These are phyloP conservation scores for Camponotus pennsylvanicus DNA, from an alignment of 1,140 invertebrate species.

Conservation along the genomic window DNA sequence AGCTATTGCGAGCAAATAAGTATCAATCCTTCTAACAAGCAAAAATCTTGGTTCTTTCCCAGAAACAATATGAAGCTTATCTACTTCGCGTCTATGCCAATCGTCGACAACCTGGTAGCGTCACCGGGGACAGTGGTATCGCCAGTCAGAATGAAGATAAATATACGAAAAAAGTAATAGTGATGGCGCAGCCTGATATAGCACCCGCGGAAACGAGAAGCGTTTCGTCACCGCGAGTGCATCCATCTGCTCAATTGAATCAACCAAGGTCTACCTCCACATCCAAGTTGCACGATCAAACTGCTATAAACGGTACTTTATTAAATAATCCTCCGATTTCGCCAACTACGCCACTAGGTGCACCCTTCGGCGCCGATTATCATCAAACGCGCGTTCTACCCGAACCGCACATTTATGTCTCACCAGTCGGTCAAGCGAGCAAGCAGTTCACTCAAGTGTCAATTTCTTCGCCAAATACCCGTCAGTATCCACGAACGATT, in stretches of 20 bases:
- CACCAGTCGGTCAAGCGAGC: background rate
- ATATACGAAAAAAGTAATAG: slow-evolving; percentile 1
- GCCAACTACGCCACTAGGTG: background rate
- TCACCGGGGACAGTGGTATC: slow-evolving; percentile 76
- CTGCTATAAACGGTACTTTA: background rate
- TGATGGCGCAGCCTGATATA: background rate
- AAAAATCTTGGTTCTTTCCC: slow-evolving; percentile 62
- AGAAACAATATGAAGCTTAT: slow-evolving; percentile 84
- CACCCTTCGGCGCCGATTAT: slow-evolving; percentile 7
- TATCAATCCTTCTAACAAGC: background rate
- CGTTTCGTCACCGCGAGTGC: background rate
- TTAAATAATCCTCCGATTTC: slow-evolving; percentile 21
- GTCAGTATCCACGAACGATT: background rate
- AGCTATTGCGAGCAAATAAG: background rate
- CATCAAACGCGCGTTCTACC: background rate
- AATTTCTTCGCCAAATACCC: background rate
- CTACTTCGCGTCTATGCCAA: slow-evolving; percentile 72
- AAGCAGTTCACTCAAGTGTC: background rate
- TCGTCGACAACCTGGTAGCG: slow-evolving; percentile 61
- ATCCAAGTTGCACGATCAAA: slow-evolving; percentile 13
- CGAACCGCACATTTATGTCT: background rate
- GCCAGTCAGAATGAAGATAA: slow-evolving; percentile 76
- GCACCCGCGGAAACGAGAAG: slow-evolving; percentile 10
- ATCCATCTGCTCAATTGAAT: slow-evolving; percentile 3
- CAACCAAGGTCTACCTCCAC: background rate